Evolutionary conservation across 2,113 vertebrate genomes (phyloP), one percentile per base, ranked within the genome.

Genomic region (Zingel zingel): DNA sequence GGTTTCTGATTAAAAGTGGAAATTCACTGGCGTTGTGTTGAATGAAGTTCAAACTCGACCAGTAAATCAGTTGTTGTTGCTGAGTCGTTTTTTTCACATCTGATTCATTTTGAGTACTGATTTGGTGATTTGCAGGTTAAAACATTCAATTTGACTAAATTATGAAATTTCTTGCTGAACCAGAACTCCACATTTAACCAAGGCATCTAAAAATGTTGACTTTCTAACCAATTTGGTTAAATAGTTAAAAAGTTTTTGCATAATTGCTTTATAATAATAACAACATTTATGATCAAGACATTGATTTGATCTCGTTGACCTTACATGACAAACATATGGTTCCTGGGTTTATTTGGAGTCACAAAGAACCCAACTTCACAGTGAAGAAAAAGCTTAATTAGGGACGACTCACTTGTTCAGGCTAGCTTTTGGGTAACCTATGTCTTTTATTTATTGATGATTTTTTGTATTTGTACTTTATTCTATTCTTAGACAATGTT

Each of bases 21-120:
- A 50, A 74, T 62, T 23, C 43, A 10, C 16, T 23, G 58, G 16
- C 5, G 47, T 16, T 25, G 13, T 47, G 50, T 25, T 77, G 45
- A 36, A 51, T 61, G 15, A 61, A 79, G 51, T 36, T 54, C 59
- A 53, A 64, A 16, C 65, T 67, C 36, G n/a, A 54, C 6, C 27
- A 25, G 30, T 39, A 12, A 25, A 53, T 64, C 21, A 19, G 59
- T 27, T 45, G 16, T 23, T 21, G 11, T 3, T 61, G 15, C 14
- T 50, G 4, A 50, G 19, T 36, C 10, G 7, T 19, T 45, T 19
- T 45, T 61, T 54, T 15, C 14, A 51, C 23, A 25, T 48, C 39
- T 48, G 18, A 10, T 51, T 58, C 15, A 0, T 18, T 45, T 59
- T 21, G 21, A 74, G 30, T 3, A 5, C 15, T 65, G 39, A 58